phyloP scores from a whole-genome alignment of 2,888 invertebrate genomes.

The Meteorus cinctellus region DNA sequence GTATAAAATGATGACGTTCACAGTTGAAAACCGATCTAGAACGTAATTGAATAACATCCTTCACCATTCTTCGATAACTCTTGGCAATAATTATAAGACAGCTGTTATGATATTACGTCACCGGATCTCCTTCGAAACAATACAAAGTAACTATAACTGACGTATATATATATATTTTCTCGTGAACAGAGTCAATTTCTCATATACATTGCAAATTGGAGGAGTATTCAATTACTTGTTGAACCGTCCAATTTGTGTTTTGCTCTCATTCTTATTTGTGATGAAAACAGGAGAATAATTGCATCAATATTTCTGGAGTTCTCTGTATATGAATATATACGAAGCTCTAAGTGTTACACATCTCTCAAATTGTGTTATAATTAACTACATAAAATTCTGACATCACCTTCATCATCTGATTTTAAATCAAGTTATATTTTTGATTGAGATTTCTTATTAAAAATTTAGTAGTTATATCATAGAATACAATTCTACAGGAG shows the following conservation, averaged over 20 bases:
- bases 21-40: too few relatives aligned
- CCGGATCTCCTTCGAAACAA: background rate
- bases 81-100: background rate
- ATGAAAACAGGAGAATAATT: conserved; percentile 45
- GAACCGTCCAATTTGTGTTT: background rate
- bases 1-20: too few relatives aligned
- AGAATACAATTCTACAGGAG: too few relatives aligned
- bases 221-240: conserved; percentile 56
- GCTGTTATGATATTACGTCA: background rate
- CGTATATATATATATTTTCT: conserved; percentile 10
- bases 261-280: background rate
- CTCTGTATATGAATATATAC: background rate
- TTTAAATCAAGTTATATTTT: too few relatives aligned
- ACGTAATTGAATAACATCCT: background rate
- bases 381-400: too few relatives aligned
- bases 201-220: conserved; percentile 59
- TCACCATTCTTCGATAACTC: background rate
- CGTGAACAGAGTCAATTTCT: conserved; percentile 20
- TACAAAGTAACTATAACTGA: conserved; percentile 20
- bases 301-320: background rate
- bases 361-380: too few relatives aligned
- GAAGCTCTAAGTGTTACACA: background rate
- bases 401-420: too few relatives aligned
- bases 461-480: too few relatives aligned
- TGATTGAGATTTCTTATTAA: too few relatives aligned